phyloP scores from a whole-genome alignment of 2,113 vertebrate species.

The Gobius niger region DNA sequence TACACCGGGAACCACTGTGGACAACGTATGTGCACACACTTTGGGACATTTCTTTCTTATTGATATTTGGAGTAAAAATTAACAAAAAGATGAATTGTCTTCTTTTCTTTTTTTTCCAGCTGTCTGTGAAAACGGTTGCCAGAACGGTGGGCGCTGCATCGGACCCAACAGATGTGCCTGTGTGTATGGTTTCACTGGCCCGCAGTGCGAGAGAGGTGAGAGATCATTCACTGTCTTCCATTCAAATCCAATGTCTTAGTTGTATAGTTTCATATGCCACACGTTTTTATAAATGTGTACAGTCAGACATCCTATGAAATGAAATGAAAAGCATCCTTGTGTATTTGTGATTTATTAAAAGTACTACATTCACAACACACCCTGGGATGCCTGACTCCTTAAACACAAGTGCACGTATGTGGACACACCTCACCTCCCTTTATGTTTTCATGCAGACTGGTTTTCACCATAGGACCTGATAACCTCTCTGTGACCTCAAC shows the following conservation, averaged over 20 bases:
- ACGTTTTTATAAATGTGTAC: neutral
- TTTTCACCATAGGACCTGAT: too few species aligned
- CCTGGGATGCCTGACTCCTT: too few species aligned
- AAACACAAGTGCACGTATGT: too few species aligned
- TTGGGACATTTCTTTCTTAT: neutral
- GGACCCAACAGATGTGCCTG: conserved; percentile 96
- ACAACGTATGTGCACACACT: conserved; percentile 82
- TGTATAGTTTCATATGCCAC: neutral
- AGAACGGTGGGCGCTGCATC: conserved; percentile 94
- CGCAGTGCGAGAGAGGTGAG: conserved; percentile 96
- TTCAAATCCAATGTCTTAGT: neutral
- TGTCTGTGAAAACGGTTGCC: conserved; percentile 93
- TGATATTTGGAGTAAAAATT: neutral
- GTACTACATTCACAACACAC: too few species aligned
- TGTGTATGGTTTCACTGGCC: conserved; percentile 95
- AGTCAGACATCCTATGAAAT: neutral
- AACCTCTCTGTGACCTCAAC: conserved; percentile 15
- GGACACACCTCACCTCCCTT: too few species aligned
- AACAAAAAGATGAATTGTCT: neutral
- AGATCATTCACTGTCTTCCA: neutral
- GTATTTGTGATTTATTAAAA: too few species aligned
- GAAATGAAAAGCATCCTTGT: neutral
- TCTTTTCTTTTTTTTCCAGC: conserved; percentile 71
- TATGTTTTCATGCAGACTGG: too few species aligned
- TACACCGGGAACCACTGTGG: conserved; percentile 87